Base-by-base conservation (phyloP, 2,797 vertebrate genomes). In the Epinephelus malabaricus region DNA sequence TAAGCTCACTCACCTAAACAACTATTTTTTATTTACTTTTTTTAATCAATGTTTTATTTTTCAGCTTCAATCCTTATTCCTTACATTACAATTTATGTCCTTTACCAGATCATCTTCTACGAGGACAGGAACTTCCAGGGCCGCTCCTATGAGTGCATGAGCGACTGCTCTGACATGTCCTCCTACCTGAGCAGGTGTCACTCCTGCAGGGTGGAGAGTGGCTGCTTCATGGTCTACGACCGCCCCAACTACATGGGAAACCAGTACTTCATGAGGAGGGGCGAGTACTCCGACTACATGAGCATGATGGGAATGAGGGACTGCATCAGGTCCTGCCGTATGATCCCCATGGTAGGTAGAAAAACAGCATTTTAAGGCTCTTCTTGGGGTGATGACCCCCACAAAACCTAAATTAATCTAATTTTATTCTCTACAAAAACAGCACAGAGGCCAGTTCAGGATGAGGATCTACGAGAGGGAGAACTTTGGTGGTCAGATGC, bases 101-200 rank as follows among this genome's bases (percentile, higher is more conserved):
- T 43, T 65, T 86, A 69, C 58, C 88, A 97, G 94, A 94, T 95
- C 58, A 92, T 80, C 77, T 96, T 95, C 76, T 96, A 93, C 66
- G 95, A 96, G 86, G 95, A 96, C 21, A 94, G 66, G 51, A 90
- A 93, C 85, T 95, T 96, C 89, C 88, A 91, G 92, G 92, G 94
- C 8, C 92, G 91, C 43, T 94, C 86, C 63, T 94, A 93, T 60
- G 94, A 95, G 69, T 90, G 83, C 76, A 92, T 51, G 40, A 90
- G 84, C 19, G 94, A 96, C 79, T 91, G 92, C 63, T 71, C 91
- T 5, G 94, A 96, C 65, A 88, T 95, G 86, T 15, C 84, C 75
- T 73, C 86, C 76, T 88, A 89, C 74, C 77, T 95, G 83, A 95
- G 60, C 89, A 66, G 62, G 84, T 95, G 94, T 40, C 94, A 94